Base-by-base conservation (phyloP, 2,113 vertebrate species). In the Hirundichthys speculiger region DNA sequence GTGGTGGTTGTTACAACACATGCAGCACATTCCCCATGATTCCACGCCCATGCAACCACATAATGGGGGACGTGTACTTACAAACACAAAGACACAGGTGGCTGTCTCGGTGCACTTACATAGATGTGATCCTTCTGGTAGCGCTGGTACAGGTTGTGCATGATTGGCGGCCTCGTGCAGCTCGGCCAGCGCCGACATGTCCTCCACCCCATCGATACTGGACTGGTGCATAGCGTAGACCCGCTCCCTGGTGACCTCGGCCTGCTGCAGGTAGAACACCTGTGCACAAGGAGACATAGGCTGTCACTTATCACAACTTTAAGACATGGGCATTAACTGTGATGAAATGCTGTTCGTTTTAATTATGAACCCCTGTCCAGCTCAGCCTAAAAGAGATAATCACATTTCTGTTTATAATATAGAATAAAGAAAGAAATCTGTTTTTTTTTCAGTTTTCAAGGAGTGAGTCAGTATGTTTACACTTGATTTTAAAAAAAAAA, bases 131-230 rank as follows among this genome's bases (percentile, higher is more conserved):
- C 94, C 79, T 93, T 92, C 12, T 92, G 89, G 83, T 96, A 96
- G 75, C 96, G 94, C 84, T 93, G 94, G 88, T 94, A 89, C 54
- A 97, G 87, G 83, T 97, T 96, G 69, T 95, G 92, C 92, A 97
- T 93, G 84, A 97, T 97, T n/a, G 74, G 95, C 94, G 11, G 94
- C 94, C 77, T 97, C 95, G 3, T 97, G 96, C 48, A 97, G 89
- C 58, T 97, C 95, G 1, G 93, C 92, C 90, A 97, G 88, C 1
- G 88, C 76, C 9, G 95, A 95, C 96, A 97, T 97, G 87, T 97
- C 96, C 88, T 96, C 95, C 84, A 96, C 95, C 4, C 95, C 95
- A 13, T 94, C 93, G 14, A 90, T 14, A 25, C 94, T 96, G 87
- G 90, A 93, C 87, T 91, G 92, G 83, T 96, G 94, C 95, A 97